Evolutionary conservation across 2,888 invertebrate genomes (phyloP), one percentile per base, ranked within the genome.

Genomic region (Pollenia amentaria): DNA sequence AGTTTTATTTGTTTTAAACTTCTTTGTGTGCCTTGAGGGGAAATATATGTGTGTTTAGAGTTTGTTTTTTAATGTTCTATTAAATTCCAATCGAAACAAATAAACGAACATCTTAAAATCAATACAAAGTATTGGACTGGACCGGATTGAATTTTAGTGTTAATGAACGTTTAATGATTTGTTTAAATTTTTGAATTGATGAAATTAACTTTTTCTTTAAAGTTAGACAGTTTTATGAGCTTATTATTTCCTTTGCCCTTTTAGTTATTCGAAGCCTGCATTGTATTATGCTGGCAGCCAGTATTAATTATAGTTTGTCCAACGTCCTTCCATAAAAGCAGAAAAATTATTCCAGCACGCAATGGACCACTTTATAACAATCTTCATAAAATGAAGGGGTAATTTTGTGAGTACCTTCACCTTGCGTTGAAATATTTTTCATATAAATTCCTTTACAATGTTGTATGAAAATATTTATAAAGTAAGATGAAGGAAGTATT

Each of bases 151-250:
- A 29, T 29, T 29, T 73, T 16, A 72, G 64, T 64, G 64, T 65
- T 64, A 78, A 80, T 80, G 62, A 40, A 69, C 79, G 14, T 51
- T 70, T 51, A 72, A 80, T 80, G 80, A 53, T 72, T 70, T 62
- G 40, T 62, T 46, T 46, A 60, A 9, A 10, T 51, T 38, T 69
- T 18, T 46, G 7, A 38, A 16, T 46, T 73, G n/a, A 60, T 60
- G 21, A 38, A 29, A 38, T 48, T 51, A 75, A 29, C 53, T 53
- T 11, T 11, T 53, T 53, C 4, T 18, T 60, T 14, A 40, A 64
- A 42, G 14, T 48, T 12, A 64, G 11, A 64, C 12, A 9, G 48
- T 46, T 16, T 46, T 44, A 14, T 21, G 42, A 21, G 38, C 42
- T 44, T 44, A 0, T 62, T 6, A 42, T 42, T 42, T 42, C 12